phyloP scores from a whole-genome alignment of 2,113 vertebrate species.

The Forbesichthys papilliferus region DNA sequence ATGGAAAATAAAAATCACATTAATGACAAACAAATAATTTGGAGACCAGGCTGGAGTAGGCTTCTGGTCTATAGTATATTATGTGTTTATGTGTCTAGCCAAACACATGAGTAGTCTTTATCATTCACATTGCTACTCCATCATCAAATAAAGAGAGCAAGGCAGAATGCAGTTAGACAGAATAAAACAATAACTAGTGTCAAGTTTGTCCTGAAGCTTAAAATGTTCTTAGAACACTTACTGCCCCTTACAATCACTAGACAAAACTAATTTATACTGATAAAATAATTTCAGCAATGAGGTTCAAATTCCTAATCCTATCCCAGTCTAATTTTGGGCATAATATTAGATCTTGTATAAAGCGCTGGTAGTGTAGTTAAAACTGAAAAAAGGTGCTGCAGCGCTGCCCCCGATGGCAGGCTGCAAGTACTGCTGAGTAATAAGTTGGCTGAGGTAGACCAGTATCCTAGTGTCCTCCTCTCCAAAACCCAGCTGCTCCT shows the following conservation, averaged over 20 bases:
- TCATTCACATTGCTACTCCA: constrained; percentile 32
- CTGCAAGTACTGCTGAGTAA: constrained; percentile 86
- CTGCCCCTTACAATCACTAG: constrained; percentile 37
- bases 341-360: constrained; percentile 91
- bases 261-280: constrained; percentile 18
- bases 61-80: not conserved
- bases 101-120: constrained; percentile 23
- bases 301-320: not conserved
- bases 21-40: not conserved
- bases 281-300: constrained; percentile 22
- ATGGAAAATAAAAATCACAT: constrained; percentile 8
- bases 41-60: not conserved
- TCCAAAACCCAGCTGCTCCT: constrained; percentile 84
- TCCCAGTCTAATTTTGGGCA: not conserved
- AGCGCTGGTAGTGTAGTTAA: constrained; percentile 92
- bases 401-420: constrained; percentile 62
- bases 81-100: not conserved
- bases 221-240: constrained; percentile 21
- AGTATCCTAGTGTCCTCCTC: constrained; percentile 89
- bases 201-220: constrained; percentile 35
- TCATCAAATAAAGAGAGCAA: constrained; percentile 24
- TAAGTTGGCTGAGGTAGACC: constrained; percentile 89
- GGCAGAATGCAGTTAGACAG: constrained; percentile 27
- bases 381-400: constrained; percentile 81
- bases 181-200: constrained; percentile 40